A percentile compares a stretch with the other conserved stretches of the same genome.
Conservation (phyloP, 2,888 invertebrate genomes). For the Ferdinandea cuprea region DNA sequence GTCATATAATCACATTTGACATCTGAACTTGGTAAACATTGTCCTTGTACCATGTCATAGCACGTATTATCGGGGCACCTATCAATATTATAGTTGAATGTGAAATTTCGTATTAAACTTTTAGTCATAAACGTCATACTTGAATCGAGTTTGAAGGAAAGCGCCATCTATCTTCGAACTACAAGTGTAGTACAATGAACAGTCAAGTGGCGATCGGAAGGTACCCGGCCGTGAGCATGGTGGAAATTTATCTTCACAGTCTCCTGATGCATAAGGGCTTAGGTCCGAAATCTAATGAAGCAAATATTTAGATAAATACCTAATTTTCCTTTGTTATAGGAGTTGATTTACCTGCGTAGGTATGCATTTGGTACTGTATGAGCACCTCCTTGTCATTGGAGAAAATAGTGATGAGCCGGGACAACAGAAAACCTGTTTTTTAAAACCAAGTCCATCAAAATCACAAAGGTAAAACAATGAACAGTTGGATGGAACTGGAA, state of each 20-base stretch:
- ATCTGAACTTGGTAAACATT: slow-evolving; percentile 77
- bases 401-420: slow-evolving; percentile 80
- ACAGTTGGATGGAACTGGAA: slow-evolving; percentile 80
- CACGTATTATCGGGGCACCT: slow-evolving; percentile 79
- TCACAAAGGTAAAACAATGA: slow-evolving; percentile 81
- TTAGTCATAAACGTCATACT: slow-evolving; percentile 74
- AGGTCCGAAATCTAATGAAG: slow-evolving; percentile 77
- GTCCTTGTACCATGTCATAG: slow-evolving; percentile 76
- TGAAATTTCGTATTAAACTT: background rate
- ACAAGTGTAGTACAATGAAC: slow-evolving; percentile 83
- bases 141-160: slow-evolving; percentile 81
- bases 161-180: slow-evolving; percentile 79
- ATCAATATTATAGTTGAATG: background rate
- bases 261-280: slow-evolving; percentile 78
- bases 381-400: slow-evolving; percentile 78
- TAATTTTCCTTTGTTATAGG: background rate
- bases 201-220: slow-evolving; percentile 81
- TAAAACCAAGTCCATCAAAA: slow-evolving; percentile 77
- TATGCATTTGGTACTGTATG: slow-evolving; percentile 78
- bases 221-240: slow-evolving; percentile 80
- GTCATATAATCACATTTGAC: slow-evolving; percentile 77
- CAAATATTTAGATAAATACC: background rate
- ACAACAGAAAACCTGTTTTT: slow-evolving; percentile 79
- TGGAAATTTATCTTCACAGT: slow-evolving; percentile 80
- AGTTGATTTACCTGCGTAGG: slow-evolving; percentile 76